These are phyloP conservation scores for Saturnia pavonia DNA, from an alignment of 2,888 invertebrate species.

Conservation along the genomic window DNA sequence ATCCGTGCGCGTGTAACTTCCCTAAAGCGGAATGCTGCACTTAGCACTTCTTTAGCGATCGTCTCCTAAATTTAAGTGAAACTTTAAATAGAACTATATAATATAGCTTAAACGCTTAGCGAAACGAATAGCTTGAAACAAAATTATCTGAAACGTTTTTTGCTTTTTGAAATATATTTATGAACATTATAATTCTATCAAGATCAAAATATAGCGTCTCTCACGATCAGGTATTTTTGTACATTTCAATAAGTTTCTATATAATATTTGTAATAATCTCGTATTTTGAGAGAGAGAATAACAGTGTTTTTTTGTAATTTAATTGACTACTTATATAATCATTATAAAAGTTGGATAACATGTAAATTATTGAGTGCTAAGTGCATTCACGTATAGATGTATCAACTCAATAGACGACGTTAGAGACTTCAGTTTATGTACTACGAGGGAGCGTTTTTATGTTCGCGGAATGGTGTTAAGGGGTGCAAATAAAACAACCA, in stretches of 20 bases:
- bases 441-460: too few relatives aligned
- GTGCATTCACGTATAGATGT: neutral
- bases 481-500: too few relatives aligned
- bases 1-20: constrained; percentile 71
- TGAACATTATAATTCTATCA: neutral
- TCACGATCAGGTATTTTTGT: too few relatives aligned
- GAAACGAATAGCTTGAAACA: neutral
- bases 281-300: too few relatives aligned
- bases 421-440: neutral
- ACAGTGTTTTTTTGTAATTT: too few relatives aligned
- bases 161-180: neutral
- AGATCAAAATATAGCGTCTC: neutral
- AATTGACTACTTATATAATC: neutral
- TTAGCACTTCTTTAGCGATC: constrained; percentile 40
- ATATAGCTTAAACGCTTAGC: too few relatives aligned
- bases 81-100: too few relatives aligned
- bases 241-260: too few relatives aligned
- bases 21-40: constrained; percentile 67
- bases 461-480: too few relatives aligned
- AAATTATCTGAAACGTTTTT: neutral
- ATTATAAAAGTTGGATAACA: neutral
- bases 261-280: too few relatives aligned
- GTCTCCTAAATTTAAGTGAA: constrained; percentile 53
- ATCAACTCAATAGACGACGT: neutral
- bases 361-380: neutral